Conservation (phyloP, 1,140 invertebrate species). For the Halyomorpha halys region DNA sequence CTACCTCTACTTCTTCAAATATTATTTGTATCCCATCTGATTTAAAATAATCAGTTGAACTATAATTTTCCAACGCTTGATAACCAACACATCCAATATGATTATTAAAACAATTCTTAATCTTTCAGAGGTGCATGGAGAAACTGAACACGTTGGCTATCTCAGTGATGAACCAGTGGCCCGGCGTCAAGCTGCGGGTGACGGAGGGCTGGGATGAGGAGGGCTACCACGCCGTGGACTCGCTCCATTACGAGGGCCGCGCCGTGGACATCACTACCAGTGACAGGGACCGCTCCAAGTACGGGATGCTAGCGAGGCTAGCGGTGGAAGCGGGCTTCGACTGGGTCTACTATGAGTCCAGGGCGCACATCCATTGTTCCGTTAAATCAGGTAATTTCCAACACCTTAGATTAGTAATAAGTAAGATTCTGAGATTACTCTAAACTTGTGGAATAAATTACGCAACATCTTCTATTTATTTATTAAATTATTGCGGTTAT, state of each 20-base stretch:
- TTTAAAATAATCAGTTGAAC: too few relatives aligned
- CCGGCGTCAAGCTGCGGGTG: conserved; percentile 79
- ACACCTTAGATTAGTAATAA: too few relatives aligned
- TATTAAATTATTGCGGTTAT: too few relatives aligned
- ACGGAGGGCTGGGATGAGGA: conserved; percentile 94
- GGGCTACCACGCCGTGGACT: conserved; percentile 61
- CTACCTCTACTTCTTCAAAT: too few relatives aligned
- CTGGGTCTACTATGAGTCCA: conserved; percentile 94
- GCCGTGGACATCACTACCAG: conserved; percentile 92
- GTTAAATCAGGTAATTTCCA: conserved; percentile 81
- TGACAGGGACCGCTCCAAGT: conserved; percentile 82
- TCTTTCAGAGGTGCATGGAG: conserved; percentile 82
- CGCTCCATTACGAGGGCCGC: conserved; percentile 89
- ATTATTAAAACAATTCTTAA: conserved; percentile 18
- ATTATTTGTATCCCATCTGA: too few relatives aligned
- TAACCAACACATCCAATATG: too few relatives aligned
- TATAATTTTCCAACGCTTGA: too few relatives aligned
- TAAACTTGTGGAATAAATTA: too few relatives aligned
- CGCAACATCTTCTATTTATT: too few relatives aligned
- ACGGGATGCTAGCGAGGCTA: conserved; percentile 89
- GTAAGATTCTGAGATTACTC: too few relatives aligned
- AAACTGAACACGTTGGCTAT: conserved; percentile 89
- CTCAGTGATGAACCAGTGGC: conserved; percentile 97
- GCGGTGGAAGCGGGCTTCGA: conserved; percentile 95
- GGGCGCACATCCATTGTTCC: conserved; percentile 91